Conservation (phyloP, 2,888 invertebrate genomes). For the Tipula unca region DNA sequence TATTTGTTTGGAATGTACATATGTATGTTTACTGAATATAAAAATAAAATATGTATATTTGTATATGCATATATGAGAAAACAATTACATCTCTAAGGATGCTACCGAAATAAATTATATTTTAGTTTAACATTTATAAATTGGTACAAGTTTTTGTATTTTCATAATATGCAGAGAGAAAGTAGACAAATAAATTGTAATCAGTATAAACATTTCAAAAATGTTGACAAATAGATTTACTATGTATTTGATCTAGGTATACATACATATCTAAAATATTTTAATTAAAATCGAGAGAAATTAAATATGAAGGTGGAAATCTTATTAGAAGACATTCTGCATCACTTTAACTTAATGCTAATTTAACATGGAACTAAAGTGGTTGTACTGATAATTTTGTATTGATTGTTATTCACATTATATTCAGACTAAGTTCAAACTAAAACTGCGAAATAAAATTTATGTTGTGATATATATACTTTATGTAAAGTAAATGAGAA, state of each 20-base stretch:
- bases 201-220: background rate
- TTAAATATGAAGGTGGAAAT: background rate
- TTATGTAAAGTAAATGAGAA: too few relatives aligned
- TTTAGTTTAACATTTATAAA: background rate
- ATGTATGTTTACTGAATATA: background rate
- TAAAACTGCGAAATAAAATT: too few relatives aligned
- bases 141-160: background rate
- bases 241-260: background rate
- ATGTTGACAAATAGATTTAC: background rate
- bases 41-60: background rate
- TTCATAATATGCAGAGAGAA: background rate
- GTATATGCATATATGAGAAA: background rate
- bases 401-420: too few relatives aligned
- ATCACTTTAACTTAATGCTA: too few relatives aligned
- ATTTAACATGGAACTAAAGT: too few relatives aligned
- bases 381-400: too few relatives aligned
- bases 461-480: too few relatives aligned
- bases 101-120: background rate
- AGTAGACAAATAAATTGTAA: background rate
- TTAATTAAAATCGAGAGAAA: background rate
- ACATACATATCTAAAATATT: background rate
- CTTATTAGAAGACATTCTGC: too few relatives aligned
- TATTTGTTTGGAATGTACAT: background rate
- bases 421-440: too few relatives aligned
- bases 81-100: constrained; percentile 8